Conservation (phyloP, 2,888 invertebrate species). For the Lottia scabra region DNA sequence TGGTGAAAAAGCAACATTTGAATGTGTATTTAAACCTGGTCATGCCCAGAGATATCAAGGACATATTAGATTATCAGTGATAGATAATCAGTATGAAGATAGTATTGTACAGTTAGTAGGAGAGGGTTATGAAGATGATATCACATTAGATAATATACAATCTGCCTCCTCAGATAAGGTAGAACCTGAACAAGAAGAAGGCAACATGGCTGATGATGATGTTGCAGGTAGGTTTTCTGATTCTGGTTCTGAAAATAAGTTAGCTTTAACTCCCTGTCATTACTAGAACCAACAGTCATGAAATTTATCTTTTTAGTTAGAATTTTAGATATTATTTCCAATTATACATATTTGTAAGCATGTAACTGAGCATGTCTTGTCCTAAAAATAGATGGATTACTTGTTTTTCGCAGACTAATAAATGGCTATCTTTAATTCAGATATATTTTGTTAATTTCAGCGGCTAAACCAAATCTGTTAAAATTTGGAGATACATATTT, state of each 20-base stretch:
- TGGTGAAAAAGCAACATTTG: conserved; percentile 61
- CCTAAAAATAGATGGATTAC: too few relatives aligned
- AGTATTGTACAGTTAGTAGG: conserved; percentile 70
- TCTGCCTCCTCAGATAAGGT: conserved; percentile 37
- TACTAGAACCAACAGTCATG: too few relatives aligned
- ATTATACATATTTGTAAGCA: too few relatives aligned
- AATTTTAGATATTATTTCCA: too few relatives aligned
- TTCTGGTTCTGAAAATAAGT: too few relatives aligned
- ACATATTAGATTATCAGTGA: conserved; percentile 70
- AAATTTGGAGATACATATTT: conserved; percentile 68
- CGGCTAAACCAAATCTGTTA: conserved; percentile 66
- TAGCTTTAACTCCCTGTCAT: too few relatives aligned
- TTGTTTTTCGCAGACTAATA: too few relatives aligned
- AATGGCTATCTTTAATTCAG: background rate
- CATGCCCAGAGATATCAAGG: conserved; percentile 63
- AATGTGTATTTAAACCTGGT: conserved; percentile 58
- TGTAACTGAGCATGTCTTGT: too few relatives aligned
- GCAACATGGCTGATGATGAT: conserved; percentile 67
- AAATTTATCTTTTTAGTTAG: too few relatives aligned
- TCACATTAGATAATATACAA: conserved; percentile 71
- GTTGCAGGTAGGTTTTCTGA: conserved; percentile 50
- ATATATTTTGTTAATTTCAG: conserved; percentile 40
- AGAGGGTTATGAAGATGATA: conserved; percentile 71
- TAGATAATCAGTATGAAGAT: conserved; percentile 75
- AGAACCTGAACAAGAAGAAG: conserved; percentile 59